phyloP scores from a whole-genome alignment of 2,888 invertebrate species.

The Lycia hirtaria region DNA sequence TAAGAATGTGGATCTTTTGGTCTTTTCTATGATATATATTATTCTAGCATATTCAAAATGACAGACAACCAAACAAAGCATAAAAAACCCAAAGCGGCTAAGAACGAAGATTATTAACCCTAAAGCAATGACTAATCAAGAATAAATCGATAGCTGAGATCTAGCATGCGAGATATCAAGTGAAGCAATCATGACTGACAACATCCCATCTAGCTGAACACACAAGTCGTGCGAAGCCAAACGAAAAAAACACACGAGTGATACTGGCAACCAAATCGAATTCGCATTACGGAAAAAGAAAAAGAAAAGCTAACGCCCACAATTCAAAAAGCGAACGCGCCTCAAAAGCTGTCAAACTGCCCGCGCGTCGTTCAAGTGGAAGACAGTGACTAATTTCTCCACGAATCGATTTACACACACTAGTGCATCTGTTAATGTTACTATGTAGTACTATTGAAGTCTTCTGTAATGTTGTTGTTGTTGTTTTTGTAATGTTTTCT shows the following conservation, averaged over 20 bases:
- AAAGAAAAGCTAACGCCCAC: constrained; percentile 62
- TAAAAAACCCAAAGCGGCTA: background rate
- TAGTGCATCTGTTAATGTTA: background rate
- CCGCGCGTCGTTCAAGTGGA: constrained; percentile 42
- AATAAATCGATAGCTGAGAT: constrained; percentile 32
- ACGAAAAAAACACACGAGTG: constrained; percentile 4
- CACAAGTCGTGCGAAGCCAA: constrained; percentile 7
- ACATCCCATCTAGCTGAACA: constrained; percentile 8
- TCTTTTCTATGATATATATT: too few relatives aligned
- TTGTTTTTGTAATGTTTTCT: too few relatives aligned
- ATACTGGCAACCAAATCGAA: constrained; percentile 65
- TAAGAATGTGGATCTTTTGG: too few relatives aligned
- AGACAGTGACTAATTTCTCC: constrained; percentile 22
- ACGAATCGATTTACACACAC: constrained; percentile 15
- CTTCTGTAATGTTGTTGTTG: too few relatives aligned
- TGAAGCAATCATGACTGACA: constrained; percentile 48
- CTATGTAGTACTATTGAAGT: too few relatives aligned
- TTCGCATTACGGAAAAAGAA: constrained; percentile 54
- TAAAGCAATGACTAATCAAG: constrained; percentile 45
- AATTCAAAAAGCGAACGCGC: constrained; percentile 80
- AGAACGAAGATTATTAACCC: constrained; percentile 3
- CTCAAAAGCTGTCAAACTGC: constrained; percentile 84
- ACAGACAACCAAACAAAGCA: background rate
- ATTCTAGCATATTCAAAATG: background rate
- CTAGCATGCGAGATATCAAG: constrained; percentile 40